phyloP scores from a whole-genome alignment of 2,888 invertebrate species.

The Cephus pulcher region DNA sequence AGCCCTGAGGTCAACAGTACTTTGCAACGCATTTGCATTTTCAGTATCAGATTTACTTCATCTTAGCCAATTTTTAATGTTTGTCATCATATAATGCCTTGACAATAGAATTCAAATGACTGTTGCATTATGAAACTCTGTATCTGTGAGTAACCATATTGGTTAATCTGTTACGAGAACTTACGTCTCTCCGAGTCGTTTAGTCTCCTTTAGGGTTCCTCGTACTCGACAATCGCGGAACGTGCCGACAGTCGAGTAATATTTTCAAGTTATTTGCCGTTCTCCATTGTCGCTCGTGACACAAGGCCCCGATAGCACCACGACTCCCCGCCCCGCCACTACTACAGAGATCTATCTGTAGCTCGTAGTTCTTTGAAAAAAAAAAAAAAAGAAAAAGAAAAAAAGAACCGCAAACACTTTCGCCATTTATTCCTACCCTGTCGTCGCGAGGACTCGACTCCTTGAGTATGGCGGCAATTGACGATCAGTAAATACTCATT shows the following conservation, averaged over 20 bases:
- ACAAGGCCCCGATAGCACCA: background rate
- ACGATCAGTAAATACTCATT: background rate
- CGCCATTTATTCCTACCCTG: slow-evolving; percentile 6
- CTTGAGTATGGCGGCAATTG: background rate
- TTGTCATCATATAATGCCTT: background rate
- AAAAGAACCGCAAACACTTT: slow-evolving; percentile 15
- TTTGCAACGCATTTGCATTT: background rate
- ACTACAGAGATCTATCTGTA: background rate
- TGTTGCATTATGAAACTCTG: background rate
- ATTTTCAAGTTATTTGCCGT: slow-evolving; percentile 10
- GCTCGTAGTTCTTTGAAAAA: background rate
- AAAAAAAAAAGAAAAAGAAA: too few species aligned
- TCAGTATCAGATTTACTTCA: background rate
- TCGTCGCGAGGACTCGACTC: background rate
- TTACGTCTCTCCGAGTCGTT: background rate
- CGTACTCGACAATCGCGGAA: background rate
- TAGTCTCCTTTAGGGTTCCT: background rate
- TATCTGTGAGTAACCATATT: background rate
- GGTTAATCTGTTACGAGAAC: background rate
- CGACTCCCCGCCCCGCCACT: background rate
- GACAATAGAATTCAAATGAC: background rate
- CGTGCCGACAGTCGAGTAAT: slow-evolving; percentile 9
- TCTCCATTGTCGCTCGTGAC: slow-evolving; percentile 9
- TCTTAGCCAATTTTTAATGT: background rate
- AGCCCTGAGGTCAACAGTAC: background rate